Percentiles rank a stretch among this genome's conserved stretches.
phyloP scores from a whole-genome alignment of 1,140 invertebrate species.

The Tetramorium parvispinum region DNA sequence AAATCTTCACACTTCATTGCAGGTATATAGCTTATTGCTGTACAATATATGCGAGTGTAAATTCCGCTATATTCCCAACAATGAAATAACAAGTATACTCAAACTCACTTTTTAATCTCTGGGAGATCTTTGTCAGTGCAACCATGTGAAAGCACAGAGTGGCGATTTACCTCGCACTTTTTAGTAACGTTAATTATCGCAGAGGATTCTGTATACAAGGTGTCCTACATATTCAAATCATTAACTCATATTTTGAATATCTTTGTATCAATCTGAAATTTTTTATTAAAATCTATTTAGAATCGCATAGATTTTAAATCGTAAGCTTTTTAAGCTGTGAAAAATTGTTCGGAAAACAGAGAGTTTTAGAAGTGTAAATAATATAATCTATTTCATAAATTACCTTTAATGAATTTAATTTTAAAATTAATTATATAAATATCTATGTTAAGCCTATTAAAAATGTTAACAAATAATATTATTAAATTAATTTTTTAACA shows the following conservation, averaged over 20 bases:
- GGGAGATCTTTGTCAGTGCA: constrained; percentile 8
- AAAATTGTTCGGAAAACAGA: not conserved
- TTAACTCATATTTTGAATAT: not conserved
- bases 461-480: not conserved
- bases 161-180: constrained; percentile 16
- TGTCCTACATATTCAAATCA: not conserved
- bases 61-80: not conserved
- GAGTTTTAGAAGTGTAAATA: not conserved
- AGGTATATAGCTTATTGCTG: not conserved
- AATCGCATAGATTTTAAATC: not conserved
- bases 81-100: constrained; percentile 16
- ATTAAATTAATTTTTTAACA: not conserved
- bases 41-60: not conserved
- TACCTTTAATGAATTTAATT: not conserved
- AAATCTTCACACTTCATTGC: constrained; percentile 22
- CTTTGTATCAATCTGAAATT: not conserved
- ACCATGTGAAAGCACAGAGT: constrained; percentile 33
- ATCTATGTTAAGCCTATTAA: not conserved
- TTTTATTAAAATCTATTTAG: not conserved
- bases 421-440: not conserved
- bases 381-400: not conserved
- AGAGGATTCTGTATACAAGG: not conserved
- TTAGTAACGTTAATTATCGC: constrained; percentile 21
- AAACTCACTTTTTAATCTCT: constrained; percentile 24
- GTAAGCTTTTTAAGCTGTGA: not conserved